Evolutionary conservation across 2,888 invertebrate genomes (phyloP).

Genomic region (Melinopterus prodromus): DNA sequence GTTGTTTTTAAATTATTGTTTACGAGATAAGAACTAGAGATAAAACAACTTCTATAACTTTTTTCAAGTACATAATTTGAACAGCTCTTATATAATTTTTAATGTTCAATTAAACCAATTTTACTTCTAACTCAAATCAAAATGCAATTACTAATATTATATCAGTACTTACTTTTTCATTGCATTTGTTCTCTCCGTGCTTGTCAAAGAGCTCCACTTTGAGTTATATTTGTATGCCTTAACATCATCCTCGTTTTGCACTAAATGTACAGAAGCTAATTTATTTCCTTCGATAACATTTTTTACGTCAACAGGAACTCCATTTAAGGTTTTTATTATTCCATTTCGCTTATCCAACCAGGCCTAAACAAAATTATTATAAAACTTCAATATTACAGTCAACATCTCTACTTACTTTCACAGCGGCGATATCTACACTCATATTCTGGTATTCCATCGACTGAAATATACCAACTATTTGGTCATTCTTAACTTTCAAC

Average conservation of each 20-base stretch:
- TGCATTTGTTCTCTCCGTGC: constrained; percentile 20
- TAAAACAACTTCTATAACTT: constrained; percentile 12
- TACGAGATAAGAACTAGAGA: not conserved
- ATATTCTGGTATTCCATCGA: constrained; percentile 31
- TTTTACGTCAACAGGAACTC: constrained; percentile 6
- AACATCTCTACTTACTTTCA: constrained; percentile 27
- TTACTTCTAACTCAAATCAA: too few relatives aligned
- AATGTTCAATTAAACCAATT: not conserved
- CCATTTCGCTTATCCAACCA: constrained; percentile 27
- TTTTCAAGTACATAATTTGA: not conserved
- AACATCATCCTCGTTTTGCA: constrained; percentile 5
- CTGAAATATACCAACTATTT: constrained; percentile 26
- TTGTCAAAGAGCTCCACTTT: constrained; percentile 17
- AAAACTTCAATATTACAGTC: not conserved
- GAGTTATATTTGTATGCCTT: not conserved
- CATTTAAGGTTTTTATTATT: not conserved
- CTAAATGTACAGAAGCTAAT: constrained; percentile 21
- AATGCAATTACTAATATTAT: not conserved
- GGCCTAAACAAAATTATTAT: constrained; percentile 16
- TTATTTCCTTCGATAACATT: constrained; percentile 18
- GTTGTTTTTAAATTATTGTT: not conserved
- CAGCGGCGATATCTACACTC: constrained; percentile 21
- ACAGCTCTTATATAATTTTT: not conserved
- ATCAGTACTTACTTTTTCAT: constrained; percentile 32
- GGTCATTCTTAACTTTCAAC: constrained; percentile 18